Base-by-base conservation (phyloP, 1,140 invertebrate species). In the Octopus bimaculoides region DNA sequence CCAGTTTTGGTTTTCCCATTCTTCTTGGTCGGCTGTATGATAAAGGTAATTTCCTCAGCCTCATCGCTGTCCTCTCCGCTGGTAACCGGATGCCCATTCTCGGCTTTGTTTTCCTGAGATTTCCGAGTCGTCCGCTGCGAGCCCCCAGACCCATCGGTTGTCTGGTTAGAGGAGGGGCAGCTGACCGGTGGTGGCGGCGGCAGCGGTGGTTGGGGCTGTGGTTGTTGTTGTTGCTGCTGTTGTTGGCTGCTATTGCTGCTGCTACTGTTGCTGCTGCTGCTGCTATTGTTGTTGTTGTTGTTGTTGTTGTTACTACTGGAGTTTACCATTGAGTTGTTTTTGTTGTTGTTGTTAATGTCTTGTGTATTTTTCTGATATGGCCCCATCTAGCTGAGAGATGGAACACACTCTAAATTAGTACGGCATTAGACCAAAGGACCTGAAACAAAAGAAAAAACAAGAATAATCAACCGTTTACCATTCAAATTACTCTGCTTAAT, bases 1-100 rank as follows among this genome's bases (percentile, higher is more conserved):
- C 74, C 74, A 5, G 26, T 53, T 75, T 52, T 75, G 74, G 74
- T 75, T 75, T 53, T 75, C 4, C 74, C 52, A 53, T 53, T 75
- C 8, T 53, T 52, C 17, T 75, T 75, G 14, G 41, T 53, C 17
- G 41, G 52, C 17, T n/a, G 74, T 75, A 75, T 52, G 52, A 75
- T 41, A 52, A 75, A 75, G 74, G 74, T 53, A 75, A 52, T 14
- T 75, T 75, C 74, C 74, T 75, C 74, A n/a, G 52, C 20, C 41
- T 75, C 74, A 17, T 75, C 52, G 5, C 20, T 53, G 52, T 75
- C 74, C 26, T 75, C 74, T 5, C 74, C 74, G 4, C 5, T 14
- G 17, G 26, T 14, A 71, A 20, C 17, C 3, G 66, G 66, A n/a
- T 71, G 66, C 5, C 17, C 66, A 71, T 71, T 71, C 26, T 71